A percentile compares a stretch with the other conserved stretches of the same genome.
Conservation (phyloP, 2,888 invertebrate genomes). For the Scaptomyza cyrtandrae region DNA sequence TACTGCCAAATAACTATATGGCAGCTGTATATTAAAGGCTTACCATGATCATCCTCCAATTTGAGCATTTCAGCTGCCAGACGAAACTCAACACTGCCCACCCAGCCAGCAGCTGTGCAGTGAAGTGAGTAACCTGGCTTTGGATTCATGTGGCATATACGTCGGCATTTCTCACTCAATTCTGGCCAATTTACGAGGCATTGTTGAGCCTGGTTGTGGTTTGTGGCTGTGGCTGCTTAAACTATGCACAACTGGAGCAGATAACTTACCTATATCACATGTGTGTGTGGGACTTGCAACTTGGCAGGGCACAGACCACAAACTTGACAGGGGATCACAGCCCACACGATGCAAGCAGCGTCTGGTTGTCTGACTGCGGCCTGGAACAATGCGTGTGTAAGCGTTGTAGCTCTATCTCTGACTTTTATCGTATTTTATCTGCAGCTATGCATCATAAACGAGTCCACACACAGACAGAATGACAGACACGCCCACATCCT, state of each 20-base stretch:
- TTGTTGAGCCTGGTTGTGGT: conserved; percentile 45
- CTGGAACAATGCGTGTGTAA: conserved; percentile 41
- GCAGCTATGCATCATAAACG: conserved; percentile 73
- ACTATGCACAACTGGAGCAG: conserved; percentile 27
- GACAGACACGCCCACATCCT: conserved; percentile 32
- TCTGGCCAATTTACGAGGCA: conserved; percentile 73
- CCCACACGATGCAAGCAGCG: conserved; percentile 51
- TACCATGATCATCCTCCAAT: background rate
- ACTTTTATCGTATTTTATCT: conserved; percentile 74
- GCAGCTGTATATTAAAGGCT: background rate
- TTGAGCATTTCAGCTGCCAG: conserved; percentile 6
- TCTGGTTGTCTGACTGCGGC: conserved; percentile 27
- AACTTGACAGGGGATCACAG: conserved; percentile 63
- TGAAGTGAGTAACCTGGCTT: background rate
- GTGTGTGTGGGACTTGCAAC: conserved; percentile 69
- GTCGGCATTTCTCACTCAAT: conserved; percentile 69
- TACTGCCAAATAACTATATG: background rate
- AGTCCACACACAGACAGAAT: conserved; percentile 25
- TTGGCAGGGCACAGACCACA: conserved; percentile 23
- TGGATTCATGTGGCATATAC: conserved; percentile 18
- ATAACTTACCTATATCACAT: conserved; percentile 60
- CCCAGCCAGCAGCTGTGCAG: conserved; percentile 6
- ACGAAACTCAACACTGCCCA: conserved; percentile 24
- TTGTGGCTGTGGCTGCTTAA: conserved; percentile 24
- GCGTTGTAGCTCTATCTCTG: conserved; percentile 46